Evolutionary conservation across 2,113 vertebrate species (phyloP).

Genomic region (Podocnemis expansa): DNA sequence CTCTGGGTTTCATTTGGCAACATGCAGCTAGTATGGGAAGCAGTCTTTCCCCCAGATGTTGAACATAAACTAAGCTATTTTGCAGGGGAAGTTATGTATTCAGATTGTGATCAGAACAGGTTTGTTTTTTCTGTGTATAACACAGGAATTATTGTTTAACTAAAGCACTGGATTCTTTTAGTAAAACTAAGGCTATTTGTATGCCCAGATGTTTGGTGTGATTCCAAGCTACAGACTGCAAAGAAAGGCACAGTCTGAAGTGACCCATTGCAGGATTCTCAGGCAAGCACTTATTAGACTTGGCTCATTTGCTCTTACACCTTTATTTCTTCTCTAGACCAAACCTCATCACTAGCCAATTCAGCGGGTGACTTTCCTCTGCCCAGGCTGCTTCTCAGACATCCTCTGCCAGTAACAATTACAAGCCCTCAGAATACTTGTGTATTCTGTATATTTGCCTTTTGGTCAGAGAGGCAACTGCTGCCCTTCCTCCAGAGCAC

Average conservation of each 20-base stretch:
- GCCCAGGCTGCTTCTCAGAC: background rate
- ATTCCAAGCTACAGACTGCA: background rate
- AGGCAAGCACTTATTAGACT: background rate
- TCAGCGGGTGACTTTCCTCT: background rate
- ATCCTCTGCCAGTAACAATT: fast-evolving
- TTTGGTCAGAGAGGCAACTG: background rate
- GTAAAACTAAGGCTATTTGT: background rate
- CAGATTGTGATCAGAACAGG: slow-evolving; percentile 27
- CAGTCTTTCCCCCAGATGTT: slow-evolving; percentile 70
- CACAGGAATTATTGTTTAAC: slow-evolving; percentile 54
- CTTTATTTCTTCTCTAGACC: background rate
- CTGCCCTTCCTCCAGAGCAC: background rate
- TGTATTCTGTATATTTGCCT: background rate
- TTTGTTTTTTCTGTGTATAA: slow-evolving; percentile 1
- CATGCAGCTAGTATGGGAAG: slow-evolving; percentile 66
- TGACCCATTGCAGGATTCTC: fast-evolving
- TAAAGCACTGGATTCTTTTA: background rate
- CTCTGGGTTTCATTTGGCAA: slow-evolving; percentile 71
- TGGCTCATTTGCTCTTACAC: background rate
- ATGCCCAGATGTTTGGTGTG: slow-evolving; percentile 13
- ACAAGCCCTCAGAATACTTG: background rate
- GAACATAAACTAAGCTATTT: slow-evolving; percentile 61
- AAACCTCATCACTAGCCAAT: background rate
- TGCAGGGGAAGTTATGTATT: slow-evolving; percentile 38
- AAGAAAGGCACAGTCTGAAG: background rate